Conservation (phyloP, 2,797 vertebrate genomes). For the Zenarchopterus dispar region DNA sequence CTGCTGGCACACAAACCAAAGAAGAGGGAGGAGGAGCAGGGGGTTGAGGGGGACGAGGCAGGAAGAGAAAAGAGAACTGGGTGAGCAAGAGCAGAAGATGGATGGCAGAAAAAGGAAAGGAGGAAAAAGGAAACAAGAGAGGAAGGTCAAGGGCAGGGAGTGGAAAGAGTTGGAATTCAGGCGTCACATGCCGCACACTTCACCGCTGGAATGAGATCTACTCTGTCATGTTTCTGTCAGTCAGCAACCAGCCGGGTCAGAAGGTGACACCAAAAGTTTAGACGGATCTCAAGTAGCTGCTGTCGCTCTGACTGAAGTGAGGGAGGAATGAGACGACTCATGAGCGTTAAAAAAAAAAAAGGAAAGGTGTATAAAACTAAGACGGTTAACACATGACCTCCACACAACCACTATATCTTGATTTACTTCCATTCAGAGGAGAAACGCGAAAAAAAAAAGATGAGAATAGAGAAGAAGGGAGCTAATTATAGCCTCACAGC, state of each 20-base stretch:
- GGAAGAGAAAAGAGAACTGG: constrained; percentile 16
- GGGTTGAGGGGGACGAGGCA: background rate
- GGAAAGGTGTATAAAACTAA: constrained; percentile 5
- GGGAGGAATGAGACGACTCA: constrained; percentile 26
- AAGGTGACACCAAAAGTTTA: constrained; percentile 65
- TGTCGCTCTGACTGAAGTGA: constrained; percentile 56
- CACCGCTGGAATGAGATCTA: constrained; percentile 60
- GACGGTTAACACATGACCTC: constrained; percentile 46
- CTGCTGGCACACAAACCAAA: constrained; percentile 69
- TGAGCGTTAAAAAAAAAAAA: constrained; percentile 30
- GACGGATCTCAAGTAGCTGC: constrained; percentile 58
- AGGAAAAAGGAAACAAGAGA: constrained; percentile 16
- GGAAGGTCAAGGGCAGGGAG: background rate
- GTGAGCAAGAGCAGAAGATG: constrained; percentile 28
- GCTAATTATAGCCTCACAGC: constrained; percentile 79
- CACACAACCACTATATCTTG: constrained; percentile 19
- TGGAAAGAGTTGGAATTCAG: constrained; percentile 28
- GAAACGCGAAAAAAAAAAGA: constrained; percentile 50
- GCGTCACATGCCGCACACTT: constrained; percentile 40
- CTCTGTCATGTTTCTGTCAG: constrained; percentile 74
- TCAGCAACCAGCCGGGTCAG: constrained; percentile 67
- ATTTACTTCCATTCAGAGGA: constrained; percentile 53
- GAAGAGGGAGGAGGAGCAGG: constrained; percentile 20
- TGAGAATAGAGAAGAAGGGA: constrained; percentile 53
- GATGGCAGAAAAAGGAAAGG: constrained; percentile 21